These are phyloP conservation scores for Hipparchia sbordonii DNA, from an alignment of 2,888 invertebrate genomes.

Conservation along the genomic window DNA sequence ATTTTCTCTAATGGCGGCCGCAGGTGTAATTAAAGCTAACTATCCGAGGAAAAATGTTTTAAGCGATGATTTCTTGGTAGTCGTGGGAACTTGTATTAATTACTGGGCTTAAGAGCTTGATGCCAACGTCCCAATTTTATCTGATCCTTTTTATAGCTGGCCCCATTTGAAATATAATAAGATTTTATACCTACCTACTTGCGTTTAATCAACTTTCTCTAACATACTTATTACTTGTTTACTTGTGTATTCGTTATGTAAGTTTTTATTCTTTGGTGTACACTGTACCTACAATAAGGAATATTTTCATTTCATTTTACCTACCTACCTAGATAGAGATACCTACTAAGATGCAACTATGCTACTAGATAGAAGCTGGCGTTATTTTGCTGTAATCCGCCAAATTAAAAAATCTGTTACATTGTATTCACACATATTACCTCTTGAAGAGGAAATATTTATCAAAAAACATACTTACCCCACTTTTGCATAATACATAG, in stretches of 20 bases:
- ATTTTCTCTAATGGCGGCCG: conserved; percentile 34
- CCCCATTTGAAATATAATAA: conserved; percentile 22
- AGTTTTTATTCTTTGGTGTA: too few relatives aligned
- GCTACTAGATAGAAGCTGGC: too few relatives aligned
- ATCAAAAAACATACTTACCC: background rate
- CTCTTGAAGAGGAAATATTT: too few relatives aligned
- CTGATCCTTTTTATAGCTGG: conserved; percentile 40
- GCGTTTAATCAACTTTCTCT: conserved; percentile 13
- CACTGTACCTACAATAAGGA: too few relatives aligned
- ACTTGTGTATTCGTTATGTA: too few relatives aligned
- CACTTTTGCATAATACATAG: background rate
- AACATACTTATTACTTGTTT: too few relatives aligned
- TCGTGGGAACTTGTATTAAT: conserved; percentile 55
- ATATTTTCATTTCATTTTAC: too few relatives aligned
- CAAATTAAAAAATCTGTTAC: too few relatives aligned
- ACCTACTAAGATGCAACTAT: too few relatives aligned
- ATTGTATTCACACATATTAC: too few relatives aligned
- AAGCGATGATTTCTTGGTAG: conserved; percentile 47
- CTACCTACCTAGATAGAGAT: too few relatives aligned
- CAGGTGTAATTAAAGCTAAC: conserved; percentile 49
- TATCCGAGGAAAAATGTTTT: conserved; percentile 50
- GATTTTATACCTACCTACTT: background rate
- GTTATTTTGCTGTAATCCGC: too few relatives aligned
- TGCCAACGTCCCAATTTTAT: conserved; percentile 42
- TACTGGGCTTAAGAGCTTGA: conserved; percentile 44